Evolutionary conservation across 2,797 vertebrate genomes (phyloP), one percentile per base, ranked within the genome.

Genomic region (Enteromius trimaculatus): DNA sequence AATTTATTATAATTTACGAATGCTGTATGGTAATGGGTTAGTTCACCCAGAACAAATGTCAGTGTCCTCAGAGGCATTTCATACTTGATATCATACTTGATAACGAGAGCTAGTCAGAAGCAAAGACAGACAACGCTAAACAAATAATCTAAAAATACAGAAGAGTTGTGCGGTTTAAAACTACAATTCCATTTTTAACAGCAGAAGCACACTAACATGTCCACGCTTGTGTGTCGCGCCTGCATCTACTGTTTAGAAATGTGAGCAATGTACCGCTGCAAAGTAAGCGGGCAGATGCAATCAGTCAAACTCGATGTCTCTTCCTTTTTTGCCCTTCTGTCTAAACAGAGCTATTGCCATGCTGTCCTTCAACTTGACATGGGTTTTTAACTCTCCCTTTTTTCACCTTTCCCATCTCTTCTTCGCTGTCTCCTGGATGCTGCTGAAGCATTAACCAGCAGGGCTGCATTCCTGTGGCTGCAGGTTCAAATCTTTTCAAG

Each of bases 241-340:
- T 90, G 88, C 91, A 93, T 93, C 89, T 91, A 91, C 88, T 92
- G 92, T 93, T 93, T 60, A 92, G 93, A 92, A 93, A 94, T 93
- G 89, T 84, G 76, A 93, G 91, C 91, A 93, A 92, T 94, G 94
- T 94, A 93, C 92, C 90, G 90, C 85, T 89, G 90, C 86, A 86
- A 91, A 91, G 90, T 91, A 92, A 94, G 91, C 89, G 68, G 86
- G 77, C 87, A 90, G 94, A 95, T 95, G 91, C 86, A 94, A 96
- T 96, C 95, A 1, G n/a, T 91, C 70, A 87, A 91, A n/a, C 66
- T 31, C 39, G 39, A 34, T 58, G 47, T 76, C 86, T 85, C 83
- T 86, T 70, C 77, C 87, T 37, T 58, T 80, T 89, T 87, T 83
- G 91, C 88, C 89, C 75, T 85, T 87, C 81, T 83, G 85, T 89